Conservation (phyloP, 2,797 vertebrate genomes). For the Acipenser transmontanus region DNA sequence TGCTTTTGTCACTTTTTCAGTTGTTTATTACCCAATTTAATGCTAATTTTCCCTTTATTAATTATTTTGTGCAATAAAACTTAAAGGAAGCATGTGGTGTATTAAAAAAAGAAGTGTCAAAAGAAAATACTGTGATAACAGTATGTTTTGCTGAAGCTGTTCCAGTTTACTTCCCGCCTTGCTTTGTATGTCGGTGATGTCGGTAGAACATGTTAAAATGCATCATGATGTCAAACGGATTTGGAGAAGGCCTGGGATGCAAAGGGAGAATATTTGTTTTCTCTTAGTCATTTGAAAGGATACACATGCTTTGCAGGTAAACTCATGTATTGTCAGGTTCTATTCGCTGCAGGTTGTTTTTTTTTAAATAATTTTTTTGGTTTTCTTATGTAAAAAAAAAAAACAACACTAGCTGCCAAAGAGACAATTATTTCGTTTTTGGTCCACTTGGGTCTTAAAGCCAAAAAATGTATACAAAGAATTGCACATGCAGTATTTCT, state of each 20-base stretch:
- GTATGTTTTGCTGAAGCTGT: constrained; percentile 26
- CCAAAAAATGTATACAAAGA: constrained; percentile 17
- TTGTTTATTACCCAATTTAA: constrained; percentile 38
- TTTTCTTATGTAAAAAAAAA: background rate
- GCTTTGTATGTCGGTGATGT: constrained; percentile 42
- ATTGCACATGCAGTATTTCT: too few relatives aligned
- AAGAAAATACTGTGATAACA: constrained; percentile 33
- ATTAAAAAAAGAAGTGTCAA: constrained; percentile 16
- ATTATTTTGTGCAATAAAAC: constrained; percentile 36
- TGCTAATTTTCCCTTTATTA: constrained; percentile 36
- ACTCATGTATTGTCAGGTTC: background rate
- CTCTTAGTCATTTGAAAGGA: constrained; percentile 16
- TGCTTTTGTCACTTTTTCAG: constrained; percentile 46
- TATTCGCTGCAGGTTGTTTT: background rate
- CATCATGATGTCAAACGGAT: constrained; percentile 35
- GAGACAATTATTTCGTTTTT: constrained; percentile 32
- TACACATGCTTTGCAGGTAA: background rate
- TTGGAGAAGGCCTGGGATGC: background rate
- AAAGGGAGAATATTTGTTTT: constrained; percentile 8
- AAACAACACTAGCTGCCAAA: constrained; percentile 33
- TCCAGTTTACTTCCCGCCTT: constrained; percentile 33
- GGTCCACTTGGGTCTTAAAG: constrained; percentile 19
- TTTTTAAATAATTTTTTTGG: background rate
- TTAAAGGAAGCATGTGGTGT: constrained; percentile 33
- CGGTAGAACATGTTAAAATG: constrained; percentile 68